Base-by-base conservation (phyloP, 2,113 vertebrate species). In the Callaeas wilsoni region DNA sequence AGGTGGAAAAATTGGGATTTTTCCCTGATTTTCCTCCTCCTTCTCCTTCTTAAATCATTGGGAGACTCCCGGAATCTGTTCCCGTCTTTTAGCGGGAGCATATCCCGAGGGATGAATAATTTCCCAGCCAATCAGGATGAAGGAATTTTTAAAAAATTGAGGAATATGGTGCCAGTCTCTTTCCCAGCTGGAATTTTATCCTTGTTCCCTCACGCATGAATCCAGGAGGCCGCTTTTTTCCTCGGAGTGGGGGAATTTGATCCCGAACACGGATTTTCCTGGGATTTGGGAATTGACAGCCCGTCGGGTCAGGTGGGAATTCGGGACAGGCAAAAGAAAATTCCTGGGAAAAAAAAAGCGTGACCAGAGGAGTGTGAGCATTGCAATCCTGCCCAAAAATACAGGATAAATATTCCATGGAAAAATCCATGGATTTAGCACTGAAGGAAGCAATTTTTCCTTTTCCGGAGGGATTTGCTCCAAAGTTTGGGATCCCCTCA, bases 141-240 rank as follows among this genome's bases (percentile, higher is more conserved):
- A 23, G 26, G 46, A 78, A 86, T 57, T 52, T 2, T 2, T 5
- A 41, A 55, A 26, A n/a, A 32, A n/a, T 1, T 33, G 16, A 56
- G 37, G 41, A 73, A 57, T 44, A 18, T 2, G 4, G 11, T 42
- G 18, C 77, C 35, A n/a, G n/a, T 42, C 16, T 59, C 78, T 59
- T 16, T 49, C 78, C 42, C 5, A 6, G 39, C 41, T 44, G 74
- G 16, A 18, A 16, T 63, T 41, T 30, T 41, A 42, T 55, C 55
- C 55, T 6, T 30, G 13, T 19, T 81, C 35, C 16, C 32, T 37
- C 0, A 0, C 12, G 20, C 22, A 57, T 3, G 2, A n/a, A 22
- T 12, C 30, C 30, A 65, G 30, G 49, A 69, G 59, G 9, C 4
- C 1, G 5, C n/a, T 63, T 64, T n/a, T 19, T 30, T 16, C 41